phyloP scores from a whole-genome alignment of 2,797 vertebrate species.

The Gobio occitaniae region DNA sequence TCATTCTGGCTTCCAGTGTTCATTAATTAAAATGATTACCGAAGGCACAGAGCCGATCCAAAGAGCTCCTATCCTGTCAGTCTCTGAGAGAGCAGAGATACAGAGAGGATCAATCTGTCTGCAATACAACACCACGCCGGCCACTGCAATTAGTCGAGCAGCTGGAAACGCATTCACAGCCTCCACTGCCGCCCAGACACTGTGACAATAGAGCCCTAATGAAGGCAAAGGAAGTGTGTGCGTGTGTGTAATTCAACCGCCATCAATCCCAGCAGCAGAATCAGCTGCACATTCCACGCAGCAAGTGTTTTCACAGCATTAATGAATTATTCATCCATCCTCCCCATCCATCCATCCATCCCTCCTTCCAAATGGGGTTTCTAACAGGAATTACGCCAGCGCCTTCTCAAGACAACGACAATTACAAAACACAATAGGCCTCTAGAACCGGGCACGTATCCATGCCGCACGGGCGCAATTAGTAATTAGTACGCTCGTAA shows the following conservation, averaged over 20 bases:
- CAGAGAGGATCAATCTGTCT: constrained; percentile 50
- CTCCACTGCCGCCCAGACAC: constrained; percentile 46
- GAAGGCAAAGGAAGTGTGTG: constrained; percentile 36
- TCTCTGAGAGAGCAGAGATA: constrained; percentile 62
- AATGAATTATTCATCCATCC: constrained; percentile 93
- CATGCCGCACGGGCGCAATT: constrained; percentile 24
- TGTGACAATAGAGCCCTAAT: constrained; percentile 41
- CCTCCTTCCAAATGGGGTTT: constrained; percentile 73
- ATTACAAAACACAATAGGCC: constrained; percentile 87
- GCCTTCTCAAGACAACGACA: constrained; percentile 86
- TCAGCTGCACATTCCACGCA: constrained; percentile 57
- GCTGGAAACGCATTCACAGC: constrained; percentile 73
- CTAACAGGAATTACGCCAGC: constrained; percentile 81
- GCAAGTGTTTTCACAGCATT: constrained; percentile 86
- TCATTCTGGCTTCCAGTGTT: constrained; percentile 92
- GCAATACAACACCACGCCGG: constrained; percentile 45
- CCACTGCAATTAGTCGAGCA: constrained; percentile 43
- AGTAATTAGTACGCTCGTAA: constrained; percentile 51
- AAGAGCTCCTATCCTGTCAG: constrained; percentile 62
- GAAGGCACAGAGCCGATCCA: constrained; percentile 87
- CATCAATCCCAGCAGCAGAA: constrained; percentile 49
- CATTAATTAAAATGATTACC: constrained; percentile 99
- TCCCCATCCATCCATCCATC: constrained; percentile 80
- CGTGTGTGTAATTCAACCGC: constrained; percentile 26
- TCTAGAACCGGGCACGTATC: not conserved